A percentile compares a stretch with the other conserved stretches of the same genome.
Evolutionary conservation across 92 coral and sea anemone species (phyloP).

Genomic region (Siderastrea siderea): DNA sequence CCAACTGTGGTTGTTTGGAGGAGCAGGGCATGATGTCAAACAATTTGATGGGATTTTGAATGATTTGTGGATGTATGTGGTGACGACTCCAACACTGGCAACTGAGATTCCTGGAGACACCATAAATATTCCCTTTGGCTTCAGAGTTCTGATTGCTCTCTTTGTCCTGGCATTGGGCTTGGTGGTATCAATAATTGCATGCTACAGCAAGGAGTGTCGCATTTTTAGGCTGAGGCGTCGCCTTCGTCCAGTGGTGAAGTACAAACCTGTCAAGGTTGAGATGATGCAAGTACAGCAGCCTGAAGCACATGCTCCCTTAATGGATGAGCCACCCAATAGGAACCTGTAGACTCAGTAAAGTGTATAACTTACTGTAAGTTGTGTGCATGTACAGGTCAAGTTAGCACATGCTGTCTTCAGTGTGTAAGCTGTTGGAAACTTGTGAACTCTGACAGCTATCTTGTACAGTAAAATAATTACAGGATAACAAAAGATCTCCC

Average conservation of each 20-base stretch:
- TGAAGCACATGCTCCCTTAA: constrained; percentile 4
- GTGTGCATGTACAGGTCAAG: not conserved
- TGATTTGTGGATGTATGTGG: constrained; percentile 76
- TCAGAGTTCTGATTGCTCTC: constrained; percentile 87
- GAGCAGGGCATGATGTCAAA: constrained; percentile 73
- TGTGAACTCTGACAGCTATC: too few relatives aligned
- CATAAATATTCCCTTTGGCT: constrained; percentile 75
- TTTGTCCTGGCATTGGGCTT: constrained; percentile 75
- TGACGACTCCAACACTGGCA: constrained; percentile 34
- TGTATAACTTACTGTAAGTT: not conserved
- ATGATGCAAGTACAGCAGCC: constrained; percentile 78
- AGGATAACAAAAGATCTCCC: too few relatives aligned
- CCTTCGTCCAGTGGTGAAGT: constrained; percentile 76
- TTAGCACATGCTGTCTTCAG: not conserved
- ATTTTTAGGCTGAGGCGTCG: constrained; percentile 63
- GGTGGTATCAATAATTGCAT: constrained; percentile 65
- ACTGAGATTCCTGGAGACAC: constrained; percentile 89
- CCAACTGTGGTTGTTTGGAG: constrained; percentile 85
- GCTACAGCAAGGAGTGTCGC: constrained; percentile 93
- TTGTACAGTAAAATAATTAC: too few relatives aligned
- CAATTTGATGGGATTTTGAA: constrained; percentile 74
- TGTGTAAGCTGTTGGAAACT: too few relatives aligned
- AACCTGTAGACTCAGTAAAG: constrained; percentile 3
- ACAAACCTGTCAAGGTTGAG: constrained; percentile 82
- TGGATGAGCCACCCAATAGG: constrained; percentile 21